Evolutionary conservation across 1,140 invertebrate species (phyloP), one percentile per base, ranked within the genome.

Genomic region (Ips typographus): DNA sequence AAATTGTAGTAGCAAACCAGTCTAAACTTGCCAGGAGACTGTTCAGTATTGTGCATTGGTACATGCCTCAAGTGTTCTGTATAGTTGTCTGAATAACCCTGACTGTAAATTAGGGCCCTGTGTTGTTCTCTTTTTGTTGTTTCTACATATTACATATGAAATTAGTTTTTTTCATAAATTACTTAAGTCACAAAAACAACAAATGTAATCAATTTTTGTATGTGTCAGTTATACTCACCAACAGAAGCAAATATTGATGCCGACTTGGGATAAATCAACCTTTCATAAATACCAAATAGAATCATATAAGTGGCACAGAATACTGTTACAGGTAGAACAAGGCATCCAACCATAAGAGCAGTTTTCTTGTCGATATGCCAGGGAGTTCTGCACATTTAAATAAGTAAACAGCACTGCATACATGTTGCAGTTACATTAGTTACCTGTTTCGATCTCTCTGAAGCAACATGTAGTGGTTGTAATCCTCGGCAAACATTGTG

Each of bases 1-100:
- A 85, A 80, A 62, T 84, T 84, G 76, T 90, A 91, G 76, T 93
- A 92, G 77, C 91, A 92, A 1, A 86, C 84, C 40, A 87, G 65
- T 70, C 79, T 82, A 7, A 71, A 73, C 40, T 62, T 41, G 6
- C 60, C 44, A 8, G 42, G 42, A 22, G 56, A 44, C 8, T 66
- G 40, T 40, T 3, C 44, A 49, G 6, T 49, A 49, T 8, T 49
- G 44, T 49, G 44, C 43, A 40, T 44, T 37, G 60, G 44, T 40
- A 43, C 38, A 56, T 47, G 55, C 42, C 47, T 58, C 6, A 44
- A 53, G 7, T 67, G 57, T 37, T 72, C 59, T 39, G 51, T 61
- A 37, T 47, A 42, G 8, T 62, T 65, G 42, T 55, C 43, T n/a
- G 58, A 61, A 6, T 61, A 5, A 5, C 59, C 42, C 40, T 43